These are phyloP conservation scores for Asobara japonica DNA, from an alignment of 1,140 invertebrate genomes.

Conservation along the genomic window DNA sequence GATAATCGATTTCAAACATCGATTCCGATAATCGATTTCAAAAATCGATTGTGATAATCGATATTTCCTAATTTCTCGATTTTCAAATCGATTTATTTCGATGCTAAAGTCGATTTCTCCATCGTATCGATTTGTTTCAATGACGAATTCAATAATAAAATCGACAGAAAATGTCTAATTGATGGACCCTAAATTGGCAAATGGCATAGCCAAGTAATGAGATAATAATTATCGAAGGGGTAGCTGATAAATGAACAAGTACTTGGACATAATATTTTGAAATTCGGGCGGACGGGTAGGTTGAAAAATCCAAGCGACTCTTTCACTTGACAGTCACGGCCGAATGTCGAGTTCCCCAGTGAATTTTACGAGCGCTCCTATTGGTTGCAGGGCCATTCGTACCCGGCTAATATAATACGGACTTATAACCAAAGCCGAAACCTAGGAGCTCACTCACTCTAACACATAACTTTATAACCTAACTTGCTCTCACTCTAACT, in stretches of 20 bases:
- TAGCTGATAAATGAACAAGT: background rate
- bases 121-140: no score
- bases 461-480: background rate
- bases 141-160: no score
- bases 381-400: slow-evolving; percentile 56
- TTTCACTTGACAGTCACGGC: slow-evolving; percentile 63
- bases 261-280: background rate
- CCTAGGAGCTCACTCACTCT: slow-evolving; percentile 51
- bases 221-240: background rate
- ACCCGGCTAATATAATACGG: slow-evolving; percentile 65
- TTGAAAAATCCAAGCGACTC: slow-evolving; percentile 61
- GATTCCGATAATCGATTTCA: no score
- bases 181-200: background rate
- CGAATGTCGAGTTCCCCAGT: slow-evolving; percentile 60
- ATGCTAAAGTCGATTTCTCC: no score
- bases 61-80: no score
- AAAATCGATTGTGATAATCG: no score
- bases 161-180: no score
- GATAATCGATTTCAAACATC: no score
- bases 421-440: slow-evolving; percentile 65
- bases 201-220: background rate
- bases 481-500: slow-evolving; percentile 22
- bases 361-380: slow-evolving; percentile 60
- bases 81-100: no score
- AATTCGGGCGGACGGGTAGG: slow-evolving; percentile 36